Base-by-base conservation (phyloP, 2,888 invertebrate genomes). In the Spilarctia lutea region DNA sequence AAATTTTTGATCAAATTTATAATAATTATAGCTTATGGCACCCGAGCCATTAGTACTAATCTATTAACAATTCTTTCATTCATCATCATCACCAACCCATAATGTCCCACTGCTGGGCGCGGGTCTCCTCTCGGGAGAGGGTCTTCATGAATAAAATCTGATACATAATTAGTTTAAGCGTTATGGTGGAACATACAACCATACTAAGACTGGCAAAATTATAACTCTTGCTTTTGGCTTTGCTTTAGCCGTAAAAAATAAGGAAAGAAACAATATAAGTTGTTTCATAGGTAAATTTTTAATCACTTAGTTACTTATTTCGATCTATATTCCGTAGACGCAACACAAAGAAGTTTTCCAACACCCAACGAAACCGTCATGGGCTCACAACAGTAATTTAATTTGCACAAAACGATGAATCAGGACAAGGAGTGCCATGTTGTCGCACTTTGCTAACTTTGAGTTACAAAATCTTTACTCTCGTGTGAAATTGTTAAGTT, bases 361-460 rank as follows among this genome's bases (percentile, higher is more conserved):
- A 42, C 42, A 27, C 48, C 18, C 42, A 60, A 27, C 66, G 45
- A 10, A n/a, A 42, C 63, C 18, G 18, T 63, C 63, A 63, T 18
- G 30, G 30, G n/a, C n/a, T n/a, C n/a, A n/a, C n/a, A n/a, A n/a
- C 4, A 30, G 18, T 63, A 18, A 63, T 63, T 52, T 20, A 48
- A 68, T 69, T 74, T 74, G 24, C 66, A 10, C 16, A 33, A 27
- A 75, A 72, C 27, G 60, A 67, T 70, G 70, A 72, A 60, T 65
- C 24, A 69, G 60, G 45, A 70, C 66, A 56, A 65, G 75, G 75
- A 48, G 75, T 66, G 75, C 67, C 67, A 6, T 65, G 45, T 45
- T 42, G 30, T 70, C 67, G 27, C 63, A 65, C 48, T 52, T 70
- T 69, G 35, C 66, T 66, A 65, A 42, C 42, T 39, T 48, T 48